Conservation (phyloP, 2,113 vertebrate genomes). For the Cynoglossus semilaevis region DNA sequence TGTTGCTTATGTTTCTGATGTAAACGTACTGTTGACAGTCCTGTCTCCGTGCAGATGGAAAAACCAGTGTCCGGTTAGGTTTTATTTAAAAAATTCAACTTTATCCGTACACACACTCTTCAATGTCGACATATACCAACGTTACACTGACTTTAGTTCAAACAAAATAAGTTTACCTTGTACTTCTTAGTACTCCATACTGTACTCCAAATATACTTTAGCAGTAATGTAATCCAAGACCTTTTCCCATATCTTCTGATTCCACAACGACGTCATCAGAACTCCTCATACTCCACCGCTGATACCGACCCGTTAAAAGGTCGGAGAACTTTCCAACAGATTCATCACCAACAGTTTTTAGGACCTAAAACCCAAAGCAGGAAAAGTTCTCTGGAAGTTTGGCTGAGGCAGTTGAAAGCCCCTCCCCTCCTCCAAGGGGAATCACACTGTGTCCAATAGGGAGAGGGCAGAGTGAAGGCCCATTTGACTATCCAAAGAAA, state of each 20-base stretch:
- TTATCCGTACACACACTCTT: background rate
- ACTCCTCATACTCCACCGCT: background rate
- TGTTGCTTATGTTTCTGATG: slow-evolving; percentile 28
- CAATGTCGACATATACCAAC: background rate
- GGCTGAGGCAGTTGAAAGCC: slow-evolving; percentile 75
- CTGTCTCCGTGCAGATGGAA: slow-evolving; percentile 31
- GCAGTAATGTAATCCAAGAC: slow-evolving; percentile 30
- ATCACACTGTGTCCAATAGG: slow-evolving; percentile 54
- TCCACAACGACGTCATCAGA: background rate
- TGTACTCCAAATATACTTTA: slow-evolving; percentile 20
- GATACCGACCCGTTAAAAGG: background rate
- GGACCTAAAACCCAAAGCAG: slow-evolving; percentile 30
- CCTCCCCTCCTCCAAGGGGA: slow-evolving; percentile 73
- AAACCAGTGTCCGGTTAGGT: slow-evolving; percentile 1
- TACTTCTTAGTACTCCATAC: slow-evolving; percentile 15
- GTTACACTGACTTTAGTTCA: background rate
- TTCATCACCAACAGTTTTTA: slow-evolving; percentile 29
- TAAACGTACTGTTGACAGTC: slow-evolving; percentile 42
- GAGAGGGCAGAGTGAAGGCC: slow-evolving; percentile 23
- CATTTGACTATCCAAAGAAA: slow-evolving; percentile 69
- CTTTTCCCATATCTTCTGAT: slow-evolving; percentile 1
- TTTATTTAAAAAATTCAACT: slow-evolving; percentile 13
- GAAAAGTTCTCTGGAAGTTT: slow-evolving; percentile 74
- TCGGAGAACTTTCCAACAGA: background rate
- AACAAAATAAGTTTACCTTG: slow-evolving; percentile 63